These are phyloP conservation scores for Allolobophora icterica DNA, from an alignment of 2,888 invertebrate genomes.

Conservation along the genomic window DNA sequence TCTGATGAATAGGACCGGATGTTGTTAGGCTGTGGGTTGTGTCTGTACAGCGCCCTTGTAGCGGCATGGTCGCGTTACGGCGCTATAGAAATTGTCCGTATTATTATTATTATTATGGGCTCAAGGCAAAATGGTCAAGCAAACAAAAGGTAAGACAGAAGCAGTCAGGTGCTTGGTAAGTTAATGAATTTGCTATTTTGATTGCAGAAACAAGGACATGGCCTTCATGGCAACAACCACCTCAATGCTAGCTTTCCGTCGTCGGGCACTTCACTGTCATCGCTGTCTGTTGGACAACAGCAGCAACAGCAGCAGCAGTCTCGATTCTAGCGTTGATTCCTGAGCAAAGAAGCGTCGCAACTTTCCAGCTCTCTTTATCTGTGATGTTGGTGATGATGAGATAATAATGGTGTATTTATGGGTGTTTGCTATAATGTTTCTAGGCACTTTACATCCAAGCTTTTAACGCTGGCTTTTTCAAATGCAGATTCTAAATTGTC, in stretches of 20 bases:
- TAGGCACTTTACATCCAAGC: conserved; percentile 18
- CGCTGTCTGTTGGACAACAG: conserved; percentile 34
- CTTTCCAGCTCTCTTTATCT: conserved; percentile 27
- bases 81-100: too few species aligned
- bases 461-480: not conserved
- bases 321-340: conserved; percentile 37
- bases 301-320: conserved; percentile 29
- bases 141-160: not conserved
- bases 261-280: conserved; percentile 30
- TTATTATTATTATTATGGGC: too few species aligned
- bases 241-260: conserved; percentile 40
- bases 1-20: too few species aligned
- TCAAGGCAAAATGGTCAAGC: not conserved
- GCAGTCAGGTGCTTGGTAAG: not conserved
- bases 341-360: conserved; percentile 47
- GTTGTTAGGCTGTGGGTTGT: too few species aligned
- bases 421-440: not conserved
- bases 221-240: conserved; percentile 44
- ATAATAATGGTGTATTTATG: not conserved
- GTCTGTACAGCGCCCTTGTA: too few species aligned
- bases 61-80: too few species aligned
- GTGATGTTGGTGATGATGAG: conserved; percentile 14
- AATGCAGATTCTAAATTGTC: conserved; percentile 7
- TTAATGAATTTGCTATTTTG: not conserved
- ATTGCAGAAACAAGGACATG: conserved; percentile 44